These are phyloP conservation scores for Tapirus indicus DNA, from an alignment of 2,797 vertebrate genomes.

Conservation along the genomic window DNA sequence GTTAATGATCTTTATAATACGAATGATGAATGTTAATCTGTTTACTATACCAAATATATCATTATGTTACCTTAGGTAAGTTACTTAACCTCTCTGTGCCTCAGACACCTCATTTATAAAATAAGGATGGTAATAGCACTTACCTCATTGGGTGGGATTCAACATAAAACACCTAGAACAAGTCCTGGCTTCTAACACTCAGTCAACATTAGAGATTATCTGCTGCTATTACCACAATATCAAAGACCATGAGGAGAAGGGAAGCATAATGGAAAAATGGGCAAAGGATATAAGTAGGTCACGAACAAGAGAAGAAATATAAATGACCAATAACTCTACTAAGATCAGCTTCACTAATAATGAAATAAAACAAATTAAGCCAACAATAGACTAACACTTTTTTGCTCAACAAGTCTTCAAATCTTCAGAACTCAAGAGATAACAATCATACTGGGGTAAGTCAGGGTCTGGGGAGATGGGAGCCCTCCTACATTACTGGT, in stretches of 20 bases:
- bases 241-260: constrained; percentile 34
- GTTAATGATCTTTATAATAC: not conserved
- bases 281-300: not conserved
- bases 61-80: not conserved
- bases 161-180: not conserved
- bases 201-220: not conserved
- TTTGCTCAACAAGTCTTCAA: not conserved
- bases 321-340: not conserved
- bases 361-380: not conserved
- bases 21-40: not conserved
- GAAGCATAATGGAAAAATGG: not conserved
- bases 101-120: not conserved
- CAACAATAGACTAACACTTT: not conserved
- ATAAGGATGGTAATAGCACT: not conserved
- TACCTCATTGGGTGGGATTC: not conserved
- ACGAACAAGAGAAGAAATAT: not conserved
- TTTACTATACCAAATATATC: not conserved
- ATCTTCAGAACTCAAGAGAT: not conserved
- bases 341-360: constrained; percentile 8
- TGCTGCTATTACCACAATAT: not conserved
- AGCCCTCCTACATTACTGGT: not conserved
- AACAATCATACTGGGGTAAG: not conserved
- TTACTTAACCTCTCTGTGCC: not conserved
- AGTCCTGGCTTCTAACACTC: not conserved
- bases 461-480: not conserved